Conservation (phyloP, 2,113 vertebrate genomes). For the Campylomormyrus tamandua region DNA sequence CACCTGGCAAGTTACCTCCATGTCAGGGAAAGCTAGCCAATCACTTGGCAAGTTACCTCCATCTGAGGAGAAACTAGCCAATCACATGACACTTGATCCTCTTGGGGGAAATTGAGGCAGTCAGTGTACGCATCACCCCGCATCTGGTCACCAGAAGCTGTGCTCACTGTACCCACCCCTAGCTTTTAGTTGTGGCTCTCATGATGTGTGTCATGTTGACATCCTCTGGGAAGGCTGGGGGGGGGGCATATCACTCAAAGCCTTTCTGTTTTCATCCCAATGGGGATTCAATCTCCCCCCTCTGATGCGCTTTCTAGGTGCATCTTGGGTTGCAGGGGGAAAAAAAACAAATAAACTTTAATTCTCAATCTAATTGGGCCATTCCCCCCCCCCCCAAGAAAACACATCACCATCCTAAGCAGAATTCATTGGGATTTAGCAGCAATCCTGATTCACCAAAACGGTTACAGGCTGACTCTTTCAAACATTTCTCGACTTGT, state of each 20-base stretch:
- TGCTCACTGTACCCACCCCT: neutral
- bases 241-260: constrained; percentile 3
- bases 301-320: neutral
- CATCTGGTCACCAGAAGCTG: constrained; percentile 24
- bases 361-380: neutral
- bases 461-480: neutral
- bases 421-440: neutral
- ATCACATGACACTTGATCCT: neutral
- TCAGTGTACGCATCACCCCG: neutral
- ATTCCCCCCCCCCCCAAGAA: neutral
- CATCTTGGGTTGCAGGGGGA: neutral
- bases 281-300: neutral
- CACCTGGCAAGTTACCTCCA: neutral
- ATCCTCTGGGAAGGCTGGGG: constrained; percentile 7
- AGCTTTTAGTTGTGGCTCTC: constrained; percentile 8
- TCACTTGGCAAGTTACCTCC: neutral
- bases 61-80: neutral
- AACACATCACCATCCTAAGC: neutral
- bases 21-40: neutral
- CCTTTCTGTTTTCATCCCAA: neutral
- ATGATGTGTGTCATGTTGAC: neutral
- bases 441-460: neutral
- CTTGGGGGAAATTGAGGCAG: neutral
- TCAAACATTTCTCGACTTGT: constrained; percentile 3
- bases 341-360: constrained; percentile 5